These are phyloP conservation scores for Mobula hypostoma DNA, from an alignment of 2,113 vertebrate genomes.

Conservation along the genomic window DNA sequence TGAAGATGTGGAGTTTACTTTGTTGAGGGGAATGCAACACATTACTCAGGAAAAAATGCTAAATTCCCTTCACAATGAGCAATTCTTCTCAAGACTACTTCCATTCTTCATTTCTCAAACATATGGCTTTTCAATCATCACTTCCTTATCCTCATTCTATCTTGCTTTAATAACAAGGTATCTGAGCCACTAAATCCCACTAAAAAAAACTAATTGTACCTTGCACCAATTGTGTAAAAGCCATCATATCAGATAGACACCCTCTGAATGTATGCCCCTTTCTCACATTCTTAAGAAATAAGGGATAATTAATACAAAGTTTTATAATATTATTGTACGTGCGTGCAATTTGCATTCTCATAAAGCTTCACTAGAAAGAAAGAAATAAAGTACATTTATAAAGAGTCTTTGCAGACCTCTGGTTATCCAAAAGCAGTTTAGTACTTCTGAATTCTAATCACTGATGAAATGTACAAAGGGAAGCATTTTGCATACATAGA, in stretches of 20 bases:
- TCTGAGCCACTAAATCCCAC: neutral
- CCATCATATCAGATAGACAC: neutral
- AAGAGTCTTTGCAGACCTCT: too few species aligned
- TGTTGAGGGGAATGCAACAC: neutral
- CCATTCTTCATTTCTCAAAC: neutral
- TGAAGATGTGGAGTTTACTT: neutral
- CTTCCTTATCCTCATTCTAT: neutral
- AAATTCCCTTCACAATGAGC: too few species aligned
- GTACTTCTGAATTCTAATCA: too few species aligned
- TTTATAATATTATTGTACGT: neutral
- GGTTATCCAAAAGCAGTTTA: too few species aligned
- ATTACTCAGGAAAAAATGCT: neutral
- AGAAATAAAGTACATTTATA: too few species aligned
- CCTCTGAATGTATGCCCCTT: too few species aligned
- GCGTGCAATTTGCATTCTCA: too few species aligned
- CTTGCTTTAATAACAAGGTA: neutral
- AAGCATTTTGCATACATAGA: too few species aligned
- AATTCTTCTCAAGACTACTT: neutral
- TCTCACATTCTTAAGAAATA: neutral
- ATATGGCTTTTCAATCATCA: neutral
- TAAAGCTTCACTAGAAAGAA: too few species aligned
- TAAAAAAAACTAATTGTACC: too few species aligned
- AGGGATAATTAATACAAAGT: neutral
- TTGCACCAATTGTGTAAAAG: neutral
- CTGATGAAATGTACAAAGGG: too few species aligned